Conservation (phyloP, 1,140 invertebrate species). For the Lordiphosa stackelbergi region DNA sequence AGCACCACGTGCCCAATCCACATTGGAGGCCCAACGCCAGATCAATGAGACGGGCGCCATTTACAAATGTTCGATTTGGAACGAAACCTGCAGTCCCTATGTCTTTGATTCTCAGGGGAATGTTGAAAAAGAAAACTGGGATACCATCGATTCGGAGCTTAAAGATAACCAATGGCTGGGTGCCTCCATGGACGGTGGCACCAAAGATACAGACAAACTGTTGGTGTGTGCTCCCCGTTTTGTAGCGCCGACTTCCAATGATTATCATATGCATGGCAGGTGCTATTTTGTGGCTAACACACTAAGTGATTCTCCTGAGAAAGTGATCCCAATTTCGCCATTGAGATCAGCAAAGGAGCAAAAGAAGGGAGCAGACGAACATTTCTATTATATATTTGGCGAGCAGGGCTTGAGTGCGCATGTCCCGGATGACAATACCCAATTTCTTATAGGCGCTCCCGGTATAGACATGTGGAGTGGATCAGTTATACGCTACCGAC, state of each 20-base stretch:
- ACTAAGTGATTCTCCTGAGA: conserved; percentile 39
- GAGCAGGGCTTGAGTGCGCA: conserved; percentile 79
- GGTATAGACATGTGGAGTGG: conserved; percentile 80
- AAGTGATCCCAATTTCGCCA: conserved; percentile 61
- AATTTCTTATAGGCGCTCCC: conserved; percentile 80
- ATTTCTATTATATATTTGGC: conserved; percentile 78
- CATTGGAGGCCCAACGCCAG: conserved; percentile 61
- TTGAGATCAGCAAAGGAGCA: conserved; percentile 45
- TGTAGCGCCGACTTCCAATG: conserved; percentile 31
- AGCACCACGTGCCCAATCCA: conserved; percentile 71
- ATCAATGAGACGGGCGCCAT: conserved; percentile 73
- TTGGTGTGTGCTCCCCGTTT: conserved; percentile 71
- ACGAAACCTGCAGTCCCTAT: conserved; percentile 54
- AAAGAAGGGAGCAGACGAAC: conserved; percentile 22
- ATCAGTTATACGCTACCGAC: conserved; percentile 63
- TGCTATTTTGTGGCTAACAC: conserved; percentile 77
- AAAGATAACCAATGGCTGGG: conserved; percentile 72
- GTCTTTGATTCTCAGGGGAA: conserved; percentile 63
- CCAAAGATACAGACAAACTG: conserved; percentile 57
- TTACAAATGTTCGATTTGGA: conserved; percentile 57
- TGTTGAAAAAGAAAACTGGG: conserved; percentile 23
- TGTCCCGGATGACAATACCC: conserved; percentile 76
- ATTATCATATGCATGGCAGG: conserved; percentile 77
- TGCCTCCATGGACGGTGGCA: conserved; percentile 70
- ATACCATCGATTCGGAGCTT: conserved; percentile 57